Conservation (phyloP, 2,797 vertebrate genomes). For the Megaceryle alcyon region DNA sequence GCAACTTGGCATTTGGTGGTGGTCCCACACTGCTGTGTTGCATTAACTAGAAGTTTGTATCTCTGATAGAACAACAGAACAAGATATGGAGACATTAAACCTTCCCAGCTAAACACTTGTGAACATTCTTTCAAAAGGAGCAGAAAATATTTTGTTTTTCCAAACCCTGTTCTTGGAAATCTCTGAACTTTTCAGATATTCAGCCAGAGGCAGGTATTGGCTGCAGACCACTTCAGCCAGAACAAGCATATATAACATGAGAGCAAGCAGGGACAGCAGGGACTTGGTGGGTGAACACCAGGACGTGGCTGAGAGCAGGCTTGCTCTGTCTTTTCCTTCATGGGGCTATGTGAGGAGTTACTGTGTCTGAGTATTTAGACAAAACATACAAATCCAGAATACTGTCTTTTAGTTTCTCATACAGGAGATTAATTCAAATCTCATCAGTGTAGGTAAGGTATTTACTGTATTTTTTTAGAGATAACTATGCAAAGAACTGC, state of each 20-base stretch:
- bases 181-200: neutral
- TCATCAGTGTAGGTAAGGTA: neutral
- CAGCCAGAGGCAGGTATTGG: neutral
- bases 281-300: neutral
- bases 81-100: neutral
- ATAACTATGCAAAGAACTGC: neutral
- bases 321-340: neutral
- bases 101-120: neutral
- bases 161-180: neutral
- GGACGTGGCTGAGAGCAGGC: neutral
- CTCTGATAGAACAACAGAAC: neutral
- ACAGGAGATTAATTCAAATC: neutral
- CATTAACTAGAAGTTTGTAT: neutral
- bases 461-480: neutral
- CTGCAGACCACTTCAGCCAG: neutral
- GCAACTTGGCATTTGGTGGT: neutral
- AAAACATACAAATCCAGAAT: neutral
- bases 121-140: neutral
- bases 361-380: neutral
- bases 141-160: neutral
- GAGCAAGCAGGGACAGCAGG: neutral
- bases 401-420: neutral
- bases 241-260: fast-evolving
- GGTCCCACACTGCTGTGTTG: neutral
- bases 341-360: neutral